Conservation (phyloP, 1,140 invertebrate species). For the Cephus cinctus region DNA sequence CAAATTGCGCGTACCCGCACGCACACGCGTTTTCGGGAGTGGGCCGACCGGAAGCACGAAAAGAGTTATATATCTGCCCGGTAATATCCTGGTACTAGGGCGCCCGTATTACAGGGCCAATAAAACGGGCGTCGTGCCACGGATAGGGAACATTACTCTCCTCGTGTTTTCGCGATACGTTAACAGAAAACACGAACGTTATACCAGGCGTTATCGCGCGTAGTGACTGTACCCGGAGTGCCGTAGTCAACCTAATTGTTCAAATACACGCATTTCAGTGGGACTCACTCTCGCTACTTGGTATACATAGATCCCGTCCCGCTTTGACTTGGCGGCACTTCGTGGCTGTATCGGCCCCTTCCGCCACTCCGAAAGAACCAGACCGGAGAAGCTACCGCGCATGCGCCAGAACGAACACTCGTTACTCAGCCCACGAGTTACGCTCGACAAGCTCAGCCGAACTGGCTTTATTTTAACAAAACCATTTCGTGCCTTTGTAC, state of each 20-base stretch:
- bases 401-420: conserved; percentile 27
- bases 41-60: too few relatives aligned
- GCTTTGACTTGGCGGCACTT: background rate
- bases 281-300: background rate
- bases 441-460: conserved; percentile 27
- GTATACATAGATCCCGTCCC: background rate
- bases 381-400: conserved; percentile 8
- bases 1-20: too few relatives aligned
- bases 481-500: conserved; percentile 28
- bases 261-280: conserved; percentile 42
- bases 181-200: conserved; percentile 38
- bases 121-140: conserved; percentile 24
- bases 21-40: too few relatives aligned
- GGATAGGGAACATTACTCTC: conserved; percentile 32
- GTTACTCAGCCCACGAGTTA: conserved; percentile 39
- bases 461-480: conserved; percentile 41
- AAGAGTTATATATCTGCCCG: too few relatives aligned
- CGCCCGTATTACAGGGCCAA: too few relatives aligned
- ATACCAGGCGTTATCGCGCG: conserved; percentile 35
- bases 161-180: conserved; percentile 37
- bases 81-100: too few relatives aligned
- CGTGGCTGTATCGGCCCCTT: too few relatives aligned
- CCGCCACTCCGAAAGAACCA: too few relatives aligned
- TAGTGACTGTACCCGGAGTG: conserved; percentile 6
- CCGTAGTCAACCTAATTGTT: conserved; percentile 41